Base-by-base conservation (phyloP, 37 sponge, comb jelly and placozoan species). In the Chondrilla cf. caribensis region DNA sequence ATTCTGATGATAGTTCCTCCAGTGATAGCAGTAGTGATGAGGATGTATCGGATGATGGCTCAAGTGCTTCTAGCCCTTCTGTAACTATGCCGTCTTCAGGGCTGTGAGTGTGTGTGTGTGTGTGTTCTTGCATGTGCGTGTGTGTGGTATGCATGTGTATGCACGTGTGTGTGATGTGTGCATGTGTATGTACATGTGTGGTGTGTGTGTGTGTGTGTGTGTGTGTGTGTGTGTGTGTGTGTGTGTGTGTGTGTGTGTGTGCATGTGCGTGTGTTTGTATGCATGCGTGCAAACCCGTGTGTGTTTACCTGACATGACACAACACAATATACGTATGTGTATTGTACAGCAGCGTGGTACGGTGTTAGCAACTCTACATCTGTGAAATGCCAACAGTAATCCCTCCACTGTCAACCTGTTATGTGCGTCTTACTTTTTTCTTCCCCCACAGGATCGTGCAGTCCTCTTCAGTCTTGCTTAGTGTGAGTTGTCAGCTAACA, bases 161-260 rank as follows among this genome's bases (percentile, higher is more conserved):
- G 25, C 29, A 29, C 22, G 64, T 62, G 64, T 62, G 22, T 62
- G 64, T 62, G n/a, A n/a, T 22, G 25, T 7, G 7, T 22, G 25
- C 29, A 29, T 26, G 64, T 62, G 64, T 62, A 26, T 62, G 64
- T 62, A 26, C 15, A 22, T 62, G 64, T 62, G 8, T 62, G n/a
- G 64, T 62, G 64, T 62, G 64, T 15, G 22, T 62, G 64, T 62
- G 64, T 62, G 64, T 62, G 64, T 62, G 64, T 62, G 64, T 62
- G 64, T 62, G 64, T 62, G 64, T 62, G 64, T 62, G 64, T 62
- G 64, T 62, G 64, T 62, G 64, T 62, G 64, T 62, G 64, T 62
- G 64, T 62, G 64, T 62, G 64, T 62, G 64, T 62, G 64, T 62
- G 64, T 62, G 64, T 62, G 64, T 15, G 64, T 62, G 64, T 62